Evolutionary conservation across 2,797 vertebrate genomes (phyloP), one percentile per base, ranked within the genome.

Genomic region (Pseudomugil gertrudae): DNA sequence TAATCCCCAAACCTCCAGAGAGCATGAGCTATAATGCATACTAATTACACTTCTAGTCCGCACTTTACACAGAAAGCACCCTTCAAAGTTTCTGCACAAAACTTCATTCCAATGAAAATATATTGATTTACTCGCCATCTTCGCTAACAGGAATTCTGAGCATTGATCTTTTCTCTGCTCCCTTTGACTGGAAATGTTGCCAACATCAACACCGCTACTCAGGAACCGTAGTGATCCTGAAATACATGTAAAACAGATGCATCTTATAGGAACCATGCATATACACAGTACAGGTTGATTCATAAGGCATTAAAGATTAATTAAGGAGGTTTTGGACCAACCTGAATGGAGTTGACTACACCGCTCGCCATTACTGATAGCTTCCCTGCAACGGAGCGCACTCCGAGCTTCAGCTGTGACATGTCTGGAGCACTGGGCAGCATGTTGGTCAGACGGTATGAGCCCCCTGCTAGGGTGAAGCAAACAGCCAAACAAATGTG

Each of bases 341-440:
- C 98, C 96, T 99, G 98, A 82, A 99, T 97, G 10, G 97, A 92
- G 35, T 88, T 96, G 86, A 99, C 95, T 2, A 99, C 97, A 0
- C 97, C 98, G 11, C 96, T 99, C 70, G 98, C 98, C 86, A 99
- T 95, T 55, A 97, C 95, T 0, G 97, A 99, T 35, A 99, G 95
- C 55, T 93, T 97, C 15, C 98, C 98, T 0, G 98, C 98, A 0
- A 99, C 95, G 0, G 95, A 95, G 61, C 94, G 93, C 32, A 99
- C 95, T 0, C 98, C 97, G 50, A 95, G 94, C 86, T 95, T 97
- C 73, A 99, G 95, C 85, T 98, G 96, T 0, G 95, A 77, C 95
- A 99, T 96, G 91, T 99, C 97, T 0, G 98, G 96, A 57, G 96
- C 95, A 0, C 56, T 92, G 66, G 97, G 96, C 81, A 99, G 87